Evolutionary conservation across 2,113 vertebrate genomes (phyloP).

Genomic region (Drymodes brunneopygia): DNA sequence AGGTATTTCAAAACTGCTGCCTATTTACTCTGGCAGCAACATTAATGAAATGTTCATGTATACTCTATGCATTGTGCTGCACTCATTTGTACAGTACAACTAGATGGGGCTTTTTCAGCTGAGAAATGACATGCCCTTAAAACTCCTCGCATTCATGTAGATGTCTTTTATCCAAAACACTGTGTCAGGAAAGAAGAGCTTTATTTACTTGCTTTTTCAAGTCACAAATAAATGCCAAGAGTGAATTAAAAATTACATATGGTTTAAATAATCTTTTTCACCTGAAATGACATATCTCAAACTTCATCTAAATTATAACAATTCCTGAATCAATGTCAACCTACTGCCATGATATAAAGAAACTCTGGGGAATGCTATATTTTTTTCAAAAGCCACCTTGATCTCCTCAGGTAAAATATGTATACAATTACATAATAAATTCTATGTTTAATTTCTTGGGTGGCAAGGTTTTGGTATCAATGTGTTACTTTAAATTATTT

Average conservation of each 20-base stretch:
- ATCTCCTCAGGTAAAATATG: not conserved
- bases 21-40: not conserved
- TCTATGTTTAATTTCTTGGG: constrained; percentile 15
- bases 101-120: not conserved
- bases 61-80: not conserved
- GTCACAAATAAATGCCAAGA: not conserved
- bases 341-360: not conserved
- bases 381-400: not conserved
- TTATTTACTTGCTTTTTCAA: not conserved
- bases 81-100: not conserved
- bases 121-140: not conserved
- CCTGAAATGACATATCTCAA: not conserved
- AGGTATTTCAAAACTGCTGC: not conserved
- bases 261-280: not conserved
- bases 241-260: not conserved
- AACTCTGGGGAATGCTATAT: not conserved
- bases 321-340: not conserved
- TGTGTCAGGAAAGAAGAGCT: not conserved
- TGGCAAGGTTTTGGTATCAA: not conserved
- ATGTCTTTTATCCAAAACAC: not conserved
- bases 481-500: constrained; percentile 33
- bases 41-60: not conserved
- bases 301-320: not conserved
- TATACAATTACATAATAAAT: not conserved
- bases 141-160: not conserved